A percentile compares a stretch with the other conserved stretches of the same genome.
phyloP scores from a whole-genome alignment of 2,113 vertebrate species.

The Corythornis cristatus region DNA sequence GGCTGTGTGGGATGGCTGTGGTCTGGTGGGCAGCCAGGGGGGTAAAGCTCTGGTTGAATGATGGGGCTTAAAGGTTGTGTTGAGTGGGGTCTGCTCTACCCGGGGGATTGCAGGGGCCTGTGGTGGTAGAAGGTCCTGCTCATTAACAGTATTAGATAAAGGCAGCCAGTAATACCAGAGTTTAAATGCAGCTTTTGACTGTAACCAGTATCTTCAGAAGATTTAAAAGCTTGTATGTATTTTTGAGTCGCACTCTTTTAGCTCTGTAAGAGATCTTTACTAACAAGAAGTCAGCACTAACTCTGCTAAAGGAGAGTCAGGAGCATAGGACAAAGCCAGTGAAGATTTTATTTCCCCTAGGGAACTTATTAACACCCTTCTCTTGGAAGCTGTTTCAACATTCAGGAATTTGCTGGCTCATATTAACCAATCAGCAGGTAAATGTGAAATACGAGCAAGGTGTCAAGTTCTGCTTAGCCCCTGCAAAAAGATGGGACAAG shows the following conservation, averaged over 20 bases:
- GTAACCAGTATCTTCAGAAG: neutral
- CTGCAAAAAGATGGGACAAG: neutral
- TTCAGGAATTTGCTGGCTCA: neutral
- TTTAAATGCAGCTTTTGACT: neutral
- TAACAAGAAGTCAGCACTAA: neutral
- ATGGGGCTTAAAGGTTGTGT: fast-evolving
- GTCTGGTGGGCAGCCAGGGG: neutral
- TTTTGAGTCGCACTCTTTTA: neutral
- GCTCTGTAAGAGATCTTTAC: neutral
- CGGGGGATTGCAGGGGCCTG: neutral
- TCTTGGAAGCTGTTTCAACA: neutral
- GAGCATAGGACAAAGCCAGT: neutral
- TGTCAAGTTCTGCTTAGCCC: neutral
- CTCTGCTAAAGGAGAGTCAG: neutral
- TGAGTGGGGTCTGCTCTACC: neutral
- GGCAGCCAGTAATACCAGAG: neutral
- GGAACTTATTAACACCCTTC: neutral
- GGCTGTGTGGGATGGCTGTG: neutral
- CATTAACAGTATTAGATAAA: neutral
- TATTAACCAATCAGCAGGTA: neutral
- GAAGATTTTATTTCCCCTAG: neutral
- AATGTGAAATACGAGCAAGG: neutral
- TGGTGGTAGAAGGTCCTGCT: neutral
- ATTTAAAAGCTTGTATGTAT: neutral
- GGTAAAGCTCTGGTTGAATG: neutral